Conservation (phyloP, 2,888 invertebrate genomes). For the Parnassius mnemosyne region DNA sequence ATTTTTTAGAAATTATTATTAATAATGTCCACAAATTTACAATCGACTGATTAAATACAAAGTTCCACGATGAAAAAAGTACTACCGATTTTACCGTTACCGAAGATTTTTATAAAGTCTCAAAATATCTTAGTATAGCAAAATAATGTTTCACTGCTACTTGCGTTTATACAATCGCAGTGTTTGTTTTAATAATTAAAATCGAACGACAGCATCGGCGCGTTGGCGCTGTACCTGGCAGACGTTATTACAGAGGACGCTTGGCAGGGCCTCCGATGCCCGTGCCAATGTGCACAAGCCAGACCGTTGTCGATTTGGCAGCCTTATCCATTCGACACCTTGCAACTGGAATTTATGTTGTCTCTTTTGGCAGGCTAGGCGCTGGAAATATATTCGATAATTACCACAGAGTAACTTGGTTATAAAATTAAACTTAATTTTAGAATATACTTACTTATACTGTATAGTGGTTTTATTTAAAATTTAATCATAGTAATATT, state of each 20-base stretch:
- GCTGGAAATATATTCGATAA: slow-evolving; percentile 27
- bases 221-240: slow-evolving; percentile 59
- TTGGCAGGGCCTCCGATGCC: slow-evolving; percentile 49
- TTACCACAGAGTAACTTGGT: not conserved
- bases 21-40: too few species aligned
- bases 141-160: too few species aligned
- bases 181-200: not conserved
- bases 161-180: too few species aligned
- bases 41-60: too few species aligned
- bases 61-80: too few species aligned
- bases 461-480: too few species aligned
- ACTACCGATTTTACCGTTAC: too few species aligned
- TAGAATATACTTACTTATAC: too few species aligned
- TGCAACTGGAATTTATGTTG: slow-evolving; percentile 52
- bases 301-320: slow-evolving; percentile 58
- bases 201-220: slow-evolving; percentile 15
- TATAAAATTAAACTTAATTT: not conserved
- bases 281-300: slow-evolving; percentile 49
- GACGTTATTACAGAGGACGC: slow-evolving; percentile 38
- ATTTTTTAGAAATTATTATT: too few species aligned
- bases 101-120: too few species aligned
- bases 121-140: too few species aligned
- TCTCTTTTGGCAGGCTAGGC: slow-evolving; percentile 44
- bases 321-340: slow-evolving; percentile 50
- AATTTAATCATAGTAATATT: too few species aligned